Conservation (phyloP, 2,888 invertebrate species). For the Thecophora atra region DNA sequence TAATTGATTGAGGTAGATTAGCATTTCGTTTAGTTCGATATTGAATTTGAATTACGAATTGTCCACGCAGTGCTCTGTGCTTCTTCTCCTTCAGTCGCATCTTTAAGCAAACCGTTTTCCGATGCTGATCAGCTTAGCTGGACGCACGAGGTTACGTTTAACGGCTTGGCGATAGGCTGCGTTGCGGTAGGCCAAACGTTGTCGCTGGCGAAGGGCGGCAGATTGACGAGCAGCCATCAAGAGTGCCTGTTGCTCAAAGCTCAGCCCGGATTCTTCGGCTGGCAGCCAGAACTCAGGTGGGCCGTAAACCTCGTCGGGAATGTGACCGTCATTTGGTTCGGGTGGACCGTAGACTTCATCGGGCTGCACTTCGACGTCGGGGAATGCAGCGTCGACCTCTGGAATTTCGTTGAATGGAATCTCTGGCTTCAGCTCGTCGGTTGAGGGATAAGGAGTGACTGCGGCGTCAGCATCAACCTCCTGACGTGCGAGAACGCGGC, state of each 20-base stretch:
- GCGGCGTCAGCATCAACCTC: slow-evolving; percentile 49
- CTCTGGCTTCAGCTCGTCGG: slow-evolving; percentile 59
- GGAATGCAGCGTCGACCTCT: slow-evolving; percentile 1
- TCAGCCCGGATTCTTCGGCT: neutral
- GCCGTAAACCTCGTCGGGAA: slow-evolving; percentile 20
- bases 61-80: too few relatives aligned
- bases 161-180: slow-evolving; percentile 7
- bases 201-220: slow-evolving; percentile 4
- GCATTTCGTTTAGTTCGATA: neutral
- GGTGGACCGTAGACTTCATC: slow-evolving; percentile 46
- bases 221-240: slow-evolving; percentile 10
- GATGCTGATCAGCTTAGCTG: slow-evolving; percentile 9
- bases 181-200: slow-evolving; percentile 13
- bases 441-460: slow-evolving; percentile 58
- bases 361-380: slow-evolving; percentile 32
- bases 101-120: slow-evolving; percentile 12
- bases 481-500: slow-evolving; percentile 55
- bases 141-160: slow-evolving; percentile 15
- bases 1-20: neutral
- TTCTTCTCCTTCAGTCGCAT: too few relatives aligned
- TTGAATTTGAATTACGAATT: too few relatives aligned
- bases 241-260: slow-evolving; percentile 16
- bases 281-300: slow-evolving; percentile 15
- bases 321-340: slow-evolving; percentile 22
- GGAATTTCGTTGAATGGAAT: slow-evolving; percentile 57